Percentiles rank a stretch among this genome's conserved stretches.
Conservation (phyloP, 2,888 invertebrate genomes). For the Lumbricus terrestris region DNA sequence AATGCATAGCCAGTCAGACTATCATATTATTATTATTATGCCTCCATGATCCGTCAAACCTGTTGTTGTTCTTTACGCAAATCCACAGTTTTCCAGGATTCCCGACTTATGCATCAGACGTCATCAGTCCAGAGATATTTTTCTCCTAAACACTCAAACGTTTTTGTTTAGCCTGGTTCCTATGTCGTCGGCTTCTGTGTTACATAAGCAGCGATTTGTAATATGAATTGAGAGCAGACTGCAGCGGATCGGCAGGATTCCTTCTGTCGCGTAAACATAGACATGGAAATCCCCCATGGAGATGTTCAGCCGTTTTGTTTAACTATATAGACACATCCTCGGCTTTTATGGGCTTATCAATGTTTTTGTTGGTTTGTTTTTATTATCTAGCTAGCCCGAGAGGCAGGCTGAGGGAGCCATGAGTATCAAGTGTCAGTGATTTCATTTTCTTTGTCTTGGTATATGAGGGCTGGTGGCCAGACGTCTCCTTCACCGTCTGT, state of each 20-base stretch:
- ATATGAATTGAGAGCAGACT: no score
- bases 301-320: not conserved
- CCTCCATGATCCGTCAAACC: not conserved
- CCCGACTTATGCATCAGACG: not conserved
- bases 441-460: no score
- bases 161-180: not conserved
- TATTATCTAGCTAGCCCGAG: not conserved
- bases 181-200: not conserved
- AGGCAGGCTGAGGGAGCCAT: no score
- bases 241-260: no score
- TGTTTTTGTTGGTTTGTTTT: not conserved
- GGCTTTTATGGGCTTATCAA: not conserved
- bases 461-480: no score
- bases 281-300: no score
- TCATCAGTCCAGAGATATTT: no score
- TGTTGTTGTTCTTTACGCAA: not conserved
- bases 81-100: not conserved
- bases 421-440: no score
- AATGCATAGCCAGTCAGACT: not conserved
- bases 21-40: no score
- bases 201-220: not conserved
- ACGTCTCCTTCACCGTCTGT: no score
- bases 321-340: not conserved
- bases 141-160: not conserved
- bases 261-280: no score